These are phyloP conservation scores for Gymnoscopelus microlampas DNA, from an alignment of 2,797 vertebrate genomes.

Conservation along the genomic window DNA sequence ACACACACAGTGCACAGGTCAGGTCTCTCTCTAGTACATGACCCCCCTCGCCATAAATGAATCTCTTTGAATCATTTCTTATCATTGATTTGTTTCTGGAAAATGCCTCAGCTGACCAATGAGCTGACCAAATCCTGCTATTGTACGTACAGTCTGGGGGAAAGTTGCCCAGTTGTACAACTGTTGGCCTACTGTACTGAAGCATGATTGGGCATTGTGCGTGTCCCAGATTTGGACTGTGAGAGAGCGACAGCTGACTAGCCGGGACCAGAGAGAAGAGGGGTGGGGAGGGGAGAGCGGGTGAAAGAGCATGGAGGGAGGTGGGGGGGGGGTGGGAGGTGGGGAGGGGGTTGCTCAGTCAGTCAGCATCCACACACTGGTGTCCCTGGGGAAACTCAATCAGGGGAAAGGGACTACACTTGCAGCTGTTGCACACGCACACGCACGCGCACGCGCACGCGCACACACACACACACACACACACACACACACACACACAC, in stretches of 20 bases:
- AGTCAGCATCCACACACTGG: slow-evolving; percentile 63
- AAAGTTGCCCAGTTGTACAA: slow-evolving; percentile 26
- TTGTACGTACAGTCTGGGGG: slow-evolving; percentile 21
- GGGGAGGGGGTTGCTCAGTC: slow-evolving; percentile 15
- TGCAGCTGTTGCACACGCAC: slow-evolving; percentile 72
- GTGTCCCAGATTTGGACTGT: slow-evolving; percentile 68
- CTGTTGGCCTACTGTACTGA: background rate
- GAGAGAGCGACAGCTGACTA: slow-evolving; percentile 79
- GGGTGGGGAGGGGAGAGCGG: background rate
- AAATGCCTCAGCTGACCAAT: slow-evolving; percentile 27
- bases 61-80: slow-evolving; percentile 21
- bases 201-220: slow-evolving; percentile 35
- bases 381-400: slow-evolving; percentile 68
- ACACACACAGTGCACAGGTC: background rate
- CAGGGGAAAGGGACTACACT: slow-evolving; percentile 63
- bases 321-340: background rate
- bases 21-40: slow-evolving; percentile 1
- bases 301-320: background rate
- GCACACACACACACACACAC: slow-evolving; percentile 10
- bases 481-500: slow-evolving; percentile 15
- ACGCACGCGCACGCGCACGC: slow-evolving; percentile 5
- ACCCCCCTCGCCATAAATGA: slow-evolving; percentile 19
- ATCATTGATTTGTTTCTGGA: slow-evolving; percentile 19
- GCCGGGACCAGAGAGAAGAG: slow-evolving; percentile 33
- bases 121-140: slow-evolving; percentile 10